phyloP scores from a whole-genome alignment of 37 sponge, comb jelly and placozoan species.

The Geodia barretti region DNA sequence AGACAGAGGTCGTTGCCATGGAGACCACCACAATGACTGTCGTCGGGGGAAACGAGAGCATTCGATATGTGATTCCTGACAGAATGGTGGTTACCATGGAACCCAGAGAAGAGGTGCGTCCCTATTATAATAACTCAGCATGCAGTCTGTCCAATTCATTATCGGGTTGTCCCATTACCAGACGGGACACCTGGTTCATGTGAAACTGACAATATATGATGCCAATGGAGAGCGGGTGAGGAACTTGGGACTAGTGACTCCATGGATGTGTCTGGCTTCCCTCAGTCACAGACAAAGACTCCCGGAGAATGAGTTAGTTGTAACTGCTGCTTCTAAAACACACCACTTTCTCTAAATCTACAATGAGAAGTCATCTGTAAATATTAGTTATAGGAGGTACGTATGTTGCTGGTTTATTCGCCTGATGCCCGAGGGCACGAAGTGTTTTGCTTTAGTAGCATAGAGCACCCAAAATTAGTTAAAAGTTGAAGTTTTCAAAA shows the following conservation, averaged over 20 bases:
- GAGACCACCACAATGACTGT: background rate
- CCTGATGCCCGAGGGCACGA: too few species aligned
- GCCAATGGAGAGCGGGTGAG: constrained; percentile 35
- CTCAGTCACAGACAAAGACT: background rate
- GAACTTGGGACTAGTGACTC: constrained; percentile 68
- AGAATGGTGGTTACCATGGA: constrained; percentile 27
- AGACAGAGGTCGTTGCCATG: constrained; percentile 5
- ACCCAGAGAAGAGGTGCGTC: constrained; percentile 28
- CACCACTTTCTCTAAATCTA: too few species aligned
- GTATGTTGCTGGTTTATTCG: too few species aligned
- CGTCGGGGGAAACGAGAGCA: background rate
- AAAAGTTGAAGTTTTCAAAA: too few species aligned
- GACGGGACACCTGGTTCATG: constrained; percentile 77
- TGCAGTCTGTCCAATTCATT: too few species aligned
- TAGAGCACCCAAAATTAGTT: too few species aligned
- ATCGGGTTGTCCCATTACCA: constrained; percentile 14
- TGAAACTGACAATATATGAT: constrained; percentile 56
- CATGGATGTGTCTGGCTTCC: constrained; percentile 74
- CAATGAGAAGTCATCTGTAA: too few species aligned
- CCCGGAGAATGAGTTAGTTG: background rate
- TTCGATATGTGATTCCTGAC: constrained; percentile 30
- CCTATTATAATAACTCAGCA: too few species aligned
- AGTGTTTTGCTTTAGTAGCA: background rate
- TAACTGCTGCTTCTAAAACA: too few species aligned
- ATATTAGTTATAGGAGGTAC: too few species aligned